Base-by-base conservation (phyloP, 1,140 invertebrate genomes). In the Stegodyphus dumicola region DNA sequence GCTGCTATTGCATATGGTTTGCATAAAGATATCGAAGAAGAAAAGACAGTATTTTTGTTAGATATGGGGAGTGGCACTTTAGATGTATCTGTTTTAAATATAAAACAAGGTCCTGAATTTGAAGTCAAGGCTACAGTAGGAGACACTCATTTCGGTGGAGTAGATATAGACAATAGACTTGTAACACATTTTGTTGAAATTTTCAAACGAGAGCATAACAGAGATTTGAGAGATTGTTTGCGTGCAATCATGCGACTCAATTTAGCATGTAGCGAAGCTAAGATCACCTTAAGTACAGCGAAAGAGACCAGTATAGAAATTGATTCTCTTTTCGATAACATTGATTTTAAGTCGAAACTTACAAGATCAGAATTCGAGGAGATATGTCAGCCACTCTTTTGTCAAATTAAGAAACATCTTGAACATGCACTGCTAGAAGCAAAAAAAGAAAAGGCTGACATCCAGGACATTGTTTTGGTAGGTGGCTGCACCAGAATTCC, bases 1-100 rank as follows among this genome's bases (percentile, higher is more conserved):
- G 98, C 98, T 85, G 98, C 98, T 79, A 92, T 99, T 33, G 98
- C 98, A 65, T 99, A 99, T 92, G 98, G 98, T 71, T 96, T 99
- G 95, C 97, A 99, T 90, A 99, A 99, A 92, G 98, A 97, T 90
- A 88, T 18, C 76, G 97, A 99, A 87, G 98, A 98, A 75, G 98
- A 99, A 91, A 99, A 99, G 92, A 99, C 99, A 89, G 97, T 99
- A 60, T 92, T 99, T 54, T 98, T 99, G 1, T 99, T 99, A 90
- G 98, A 99, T 93, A 93, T 99, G 90, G 99, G 98, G 90, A 98
- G 99, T 92, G 99, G 99, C 92, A 99, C 99, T 88, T 99, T 99
- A 89, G 99, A 99, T 92, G 99, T 99, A 0, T 99, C 98, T 84
- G 93, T 99, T 17, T 93, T 99, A 33, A 99, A 98, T 85, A 99